Evolutionary conservation across 2,797 vertebrate genomes (phyloP), one percentile per base, ranked within the genome.

Genomic region (Diplodus puntazzo): DNA sequence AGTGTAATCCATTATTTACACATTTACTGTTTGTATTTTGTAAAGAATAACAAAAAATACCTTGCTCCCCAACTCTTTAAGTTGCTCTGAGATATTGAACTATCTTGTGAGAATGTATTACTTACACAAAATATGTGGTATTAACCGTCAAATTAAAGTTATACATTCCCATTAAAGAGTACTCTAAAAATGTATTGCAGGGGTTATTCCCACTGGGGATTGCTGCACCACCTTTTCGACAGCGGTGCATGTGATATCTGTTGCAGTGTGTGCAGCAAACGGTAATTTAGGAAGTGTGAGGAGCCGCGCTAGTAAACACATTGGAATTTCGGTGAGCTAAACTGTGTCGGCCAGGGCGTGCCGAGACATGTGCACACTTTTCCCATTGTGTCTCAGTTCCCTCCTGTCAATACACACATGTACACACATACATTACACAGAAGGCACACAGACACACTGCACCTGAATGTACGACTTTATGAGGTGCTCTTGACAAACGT

Each of bases 301-400:
- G 66, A 80, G 60, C 68, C 61, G 18, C 77, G 55, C 76, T 82
- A 73, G 85, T 79, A 86, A 84, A 82, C 49, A 62, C 45, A 65
- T 20, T 55, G 18, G 53, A 69, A 50, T 74, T 74, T 80, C 34
- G 10, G 49, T 2, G 42, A 69, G 23, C 46, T 77, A 7, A 85
- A 79, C 68, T 79, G 73, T 84, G 66, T 71, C 75, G 76, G 34
- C 53, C 11, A n/a, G 68, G 89, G 69, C 82, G n/a, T 85, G 91
- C 25, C 3, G 5, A 71, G 57, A 88, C 92, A 18, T 58, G 90
- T 42, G 2, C 27, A 66, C 72, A 25, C 77, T 75, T 85, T 83
- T 42, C 71, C 39, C 74, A 83, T 89, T 89, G 87, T 86, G 57
- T 85, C 46, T 69, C 55, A 8, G 21, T 71, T 81, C 39, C 73